A percentile compares a stretch with the other conserved stretches of the same genome.
These are phyloP conservation scores for Eugnorisma glareosa DNA, from an alignment of 2,888 invertebrate genomes.

Conservation along the genomic window DNA sequence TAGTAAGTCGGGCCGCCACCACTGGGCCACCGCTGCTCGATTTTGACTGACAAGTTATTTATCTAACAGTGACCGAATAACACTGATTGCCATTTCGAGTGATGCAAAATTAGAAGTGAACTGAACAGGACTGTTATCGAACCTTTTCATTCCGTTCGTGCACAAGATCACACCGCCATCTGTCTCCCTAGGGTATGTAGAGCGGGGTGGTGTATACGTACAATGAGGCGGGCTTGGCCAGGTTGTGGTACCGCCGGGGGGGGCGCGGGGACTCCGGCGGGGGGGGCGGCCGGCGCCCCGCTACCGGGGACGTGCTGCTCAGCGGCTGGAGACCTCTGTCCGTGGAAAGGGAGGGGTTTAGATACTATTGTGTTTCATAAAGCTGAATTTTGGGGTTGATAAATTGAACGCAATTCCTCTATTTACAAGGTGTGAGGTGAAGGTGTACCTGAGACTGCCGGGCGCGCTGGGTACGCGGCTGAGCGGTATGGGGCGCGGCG, in stretches of 20 bases:
- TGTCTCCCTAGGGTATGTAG: conserved; percentile 48
- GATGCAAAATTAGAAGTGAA: neutral
- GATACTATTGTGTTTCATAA: neutral
- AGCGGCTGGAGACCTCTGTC: conserved; percentile 82
- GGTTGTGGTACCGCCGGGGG: conserved; percentile 78
- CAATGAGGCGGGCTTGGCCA: conserved; percentile 83
- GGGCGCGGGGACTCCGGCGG: conserved; percentile 84
- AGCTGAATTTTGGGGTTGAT: too few relatives aligned
- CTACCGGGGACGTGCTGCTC: conserved; percentile 73
- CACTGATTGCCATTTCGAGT: neutral
- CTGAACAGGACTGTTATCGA: too few relatives aligned
- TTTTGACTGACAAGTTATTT: too few relatives aligned
- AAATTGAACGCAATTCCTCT: neutral
- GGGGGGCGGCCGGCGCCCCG: conserved; percentile 75
- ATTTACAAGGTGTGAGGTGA: neutral
- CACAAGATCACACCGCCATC: neutral
- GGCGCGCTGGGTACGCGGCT: conserved; percentile 94
- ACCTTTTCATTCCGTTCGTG: conserved; percentile 1
- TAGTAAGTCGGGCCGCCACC: too few relatives aligned
- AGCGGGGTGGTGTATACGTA: conserved; percentile 77
- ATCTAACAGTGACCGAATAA: too few relatives aligned
- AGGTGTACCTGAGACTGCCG: conserved; percentile 92
- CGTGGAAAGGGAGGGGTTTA: neutral
- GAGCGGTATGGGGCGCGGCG: conserved; percentile 84
- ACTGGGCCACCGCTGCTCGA: too few relatives aligned